Base-by-base conservation (phyloP, 1,140 invertebrate species). In the Melitaea cinxia region DNA sequence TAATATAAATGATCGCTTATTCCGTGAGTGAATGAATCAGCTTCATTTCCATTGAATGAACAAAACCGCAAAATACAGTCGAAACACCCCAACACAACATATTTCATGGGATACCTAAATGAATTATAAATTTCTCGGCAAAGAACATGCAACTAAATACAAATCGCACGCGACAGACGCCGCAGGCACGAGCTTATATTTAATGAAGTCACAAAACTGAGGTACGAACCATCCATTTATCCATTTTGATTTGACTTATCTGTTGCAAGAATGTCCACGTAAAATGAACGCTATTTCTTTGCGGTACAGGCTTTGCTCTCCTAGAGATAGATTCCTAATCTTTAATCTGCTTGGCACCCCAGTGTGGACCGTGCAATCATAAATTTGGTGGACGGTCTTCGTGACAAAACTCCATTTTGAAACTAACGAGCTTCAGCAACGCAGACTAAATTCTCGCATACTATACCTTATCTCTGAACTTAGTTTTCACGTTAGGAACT, bases 341-440 rank as follows among this genome's bases (percentile, higher is more conserved):
- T 47, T 26, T 55, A 52, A 66, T 66, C 58, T 56, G 39, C 23
- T 49, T 64, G 15, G 60, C 61, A 68, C 55, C 39, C 54, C 58
- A 62, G 59, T 66, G 50, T 70, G 68, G 60, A 65, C 61, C 73
- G 68, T 75, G 72, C 65, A 64, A 73, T 76, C 79, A 80, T 82
- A 82, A 75, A 79, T 80, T 78, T 73, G 77, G 72, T 28, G 62
- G 53, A n/a, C 50, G 55, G 63, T 78, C 72, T 81, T 81, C 79
- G 79, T 82, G 79, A 82, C 79, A 78, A 82, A 79, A 73, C 68
- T 64, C 73, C 77, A 80, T 82, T 82, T 61, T 52, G 26, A 49
- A 54, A 35, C 60, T 82, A 82, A 78, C 77, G 79, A 80, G 75
- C 67, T 28, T 24, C 50, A 30, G 65, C 65, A 72, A 70, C 65